These are phyloP conservation scores for Lasioglossum vierecki DNA, from an alignment of 2,888 invertebrate genomes.

Conservation along the genomic window DNA sequence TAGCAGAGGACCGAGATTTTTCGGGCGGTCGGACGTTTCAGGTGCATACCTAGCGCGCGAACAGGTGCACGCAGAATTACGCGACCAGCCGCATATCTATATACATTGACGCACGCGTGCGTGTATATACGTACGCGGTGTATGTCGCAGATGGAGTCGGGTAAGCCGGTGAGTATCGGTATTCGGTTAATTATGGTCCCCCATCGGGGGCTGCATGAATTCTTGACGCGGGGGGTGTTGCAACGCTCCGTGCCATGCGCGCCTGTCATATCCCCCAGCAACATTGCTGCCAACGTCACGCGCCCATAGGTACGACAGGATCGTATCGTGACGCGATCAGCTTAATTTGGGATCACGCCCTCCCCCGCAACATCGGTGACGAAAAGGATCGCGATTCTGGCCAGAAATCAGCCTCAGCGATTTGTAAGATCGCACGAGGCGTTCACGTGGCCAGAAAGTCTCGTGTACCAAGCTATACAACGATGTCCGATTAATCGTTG, in stretches of 20 bases:
- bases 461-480: no score
- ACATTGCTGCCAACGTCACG: constrained; percentile 80
- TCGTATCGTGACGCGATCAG: constrained; percentile 65
- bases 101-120: constrained; percentile 30
- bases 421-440: no score
- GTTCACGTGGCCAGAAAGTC: no score
- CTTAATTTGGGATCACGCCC: constrained; percentile 60
- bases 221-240: constrained; percentile 83
- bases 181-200: constrained; percentile 84
- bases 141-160: constrained; percentile 78
- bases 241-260: constrained; percentile 81
- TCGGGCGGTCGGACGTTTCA: constrained; percentile 23
- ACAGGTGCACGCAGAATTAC: constrained; percentile 80
- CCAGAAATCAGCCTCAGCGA: neutral
- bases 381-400: neutral
- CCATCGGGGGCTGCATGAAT: constrained; percentile 80
- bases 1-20: constrained; percentile 29
- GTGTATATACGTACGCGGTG: constrained; percentile 52
- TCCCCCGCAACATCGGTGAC: neutral
- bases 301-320: constrained; percentile 73
- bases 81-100: constrained; percentile 60
- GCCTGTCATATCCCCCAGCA: constrained; percentile 82
- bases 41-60: constrained; percentile 64
- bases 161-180: constrained; percentile 81
- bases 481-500: neutral